Evolutionary conservation across 2,888 invertebrate genomes (phyloP).

Genomic region (Netelia virgata): DNA sequence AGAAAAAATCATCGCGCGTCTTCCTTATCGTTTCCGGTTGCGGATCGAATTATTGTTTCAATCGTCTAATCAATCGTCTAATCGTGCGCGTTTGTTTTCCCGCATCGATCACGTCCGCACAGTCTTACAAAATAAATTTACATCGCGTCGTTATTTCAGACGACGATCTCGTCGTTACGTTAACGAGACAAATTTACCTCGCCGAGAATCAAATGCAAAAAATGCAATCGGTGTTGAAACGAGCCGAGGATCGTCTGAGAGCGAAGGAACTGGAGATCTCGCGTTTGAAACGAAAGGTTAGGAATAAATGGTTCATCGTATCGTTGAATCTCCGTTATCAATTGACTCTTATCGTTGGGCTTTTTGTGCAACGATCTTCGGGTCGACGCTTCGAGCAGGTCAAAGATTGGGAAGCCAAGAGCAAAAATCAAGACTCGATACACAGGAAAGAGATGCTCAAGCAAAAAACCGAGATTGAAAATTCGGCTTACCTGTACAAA

Average conservation of each 20-base stretch:
- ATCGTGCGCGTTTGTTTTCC: not conserved
- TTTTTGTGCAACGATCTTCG: constrained; percentile 11
- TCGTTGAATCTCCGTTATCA: constrained; percentile 15
- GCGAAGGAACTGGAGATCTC: constrained; percentile 78
- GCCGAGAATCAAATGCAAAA: constrained; percentile 78
- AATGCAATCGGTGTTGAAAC: constrained; percentile 75
- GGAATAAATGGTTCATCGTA: not conserved
- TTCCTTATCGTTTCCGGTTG: not conserved
- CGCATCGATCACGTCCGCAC: not conserved
- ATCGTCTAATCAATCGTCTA: constrained; percentile 14
- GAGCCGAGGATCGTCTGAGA: constrained; percentile 75
- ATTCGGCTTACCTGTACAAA: constrained; percentile 78
- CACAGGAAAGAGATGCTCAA: constrained; percentile 74
- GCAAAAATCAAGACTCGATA: constrained; percentile 73
- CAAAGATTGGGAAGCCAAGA: constrained; percentile 77
- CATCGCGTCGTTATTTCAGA: constrained; percentile 68
- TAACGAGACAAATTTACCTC: constrained; percentile 77
- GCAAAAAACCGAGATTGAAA: constrained; percentile 72
- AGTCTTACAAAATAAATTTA: not conserved
- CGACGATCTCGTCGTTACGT: constrained; percentile 74
- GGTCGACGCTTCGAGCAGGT: constrained; percentile 69
- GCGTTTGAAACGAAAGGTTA: constrained; percentile 77
- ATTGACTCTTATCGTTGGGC: constrained; percentile 9
- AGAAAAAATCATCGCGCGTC: not conserved
- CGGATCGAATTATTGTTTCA: constrained; percentile 28